Evolutionary conservation across 2,797 vertebrate species (phyloP).

Genomic region (Menidia menidia): DNA sequence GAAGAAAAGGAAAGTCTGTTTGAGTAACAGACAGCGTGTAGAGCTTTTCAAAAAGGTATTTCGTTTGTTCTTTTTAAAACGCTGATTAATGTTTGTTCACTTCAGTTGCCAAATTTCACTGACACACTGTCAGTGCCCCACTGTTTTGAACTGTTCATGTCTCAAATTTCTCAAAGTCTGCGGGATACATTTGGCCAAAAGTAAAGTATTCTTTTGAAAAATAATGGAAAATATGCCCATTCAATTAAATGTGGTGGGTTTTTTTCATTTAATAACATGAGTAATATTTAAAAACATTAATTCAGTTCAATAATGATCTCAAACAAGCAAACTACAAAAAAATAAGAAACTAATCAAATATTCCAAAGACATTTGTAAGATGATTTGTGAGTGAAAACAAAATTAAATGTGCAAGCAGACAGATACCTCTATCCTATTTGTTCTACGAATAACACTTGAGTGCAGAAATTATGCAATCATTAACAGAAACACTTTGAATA

Average conservation of each 20-base stretch:
- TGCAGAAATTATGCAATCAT: conserved; percentile 1
- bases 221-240: not conserved
- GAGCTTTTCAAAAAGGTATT: conserved; percentile 93
- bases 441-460: conserved; percentile 1
- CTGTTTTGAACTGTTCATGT: not conserved
- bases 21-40: conserved; percentile 87
- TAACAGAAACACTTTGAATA: conserved; percentile 21
- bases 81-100: not conserved
- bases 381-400: not conserved
- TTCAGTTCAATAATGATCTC: not conserved
- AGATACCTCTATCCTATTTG: not conserved
- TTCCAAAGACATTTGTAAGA: too few relatives aligned
- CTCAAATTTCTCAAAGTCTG: not conserved
- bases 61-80: not conserved
- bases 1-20: conserved; percentile 81
- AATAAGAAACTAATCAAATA: not conserved
- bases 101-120: not conserved
- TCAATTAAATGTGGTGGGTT: not conserved
- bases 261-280: too few relatives aligned
- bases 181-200: not conserved
- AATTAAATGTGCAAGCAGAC: not conserved
- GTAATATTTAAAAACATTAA: too few relatives aligned
- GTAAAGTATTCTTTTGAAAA: not conserved
- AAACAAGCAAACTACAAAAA: not conserved
- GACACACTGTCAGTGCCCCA: not conserved